Evolutionary conservation across 2,113 vertebrate species (phyloP).

Genomic region (Leucosticte australis): DNA sequence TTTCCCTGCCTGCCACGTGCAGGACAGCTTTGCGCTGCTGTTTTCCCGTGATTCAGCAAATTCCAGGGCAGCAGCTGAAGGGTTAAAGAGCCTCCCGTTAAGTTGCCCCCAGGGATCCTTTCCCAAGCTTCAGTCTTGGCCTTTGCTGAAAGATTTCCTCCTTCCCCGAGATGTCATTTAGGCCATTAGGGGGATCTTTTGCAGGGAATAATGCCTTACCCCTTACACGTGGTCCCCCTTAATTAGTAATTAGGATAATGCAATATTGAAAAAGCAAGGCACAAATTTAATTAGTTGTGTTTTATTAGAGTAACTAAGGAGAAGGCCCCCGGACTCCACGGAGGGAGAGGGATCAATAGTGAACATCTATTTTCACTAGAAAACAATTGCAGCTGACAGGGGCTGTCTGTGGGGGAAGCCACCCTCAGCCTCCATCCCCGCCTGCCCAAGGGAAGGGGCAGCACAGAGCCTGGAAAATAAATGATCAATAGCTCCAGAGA

Average conservation of each 20-base stretch:
- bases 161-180: neutral
- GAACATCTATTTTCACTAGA: slow-evolving; percentile 59
- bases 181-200: slow-evolving; percentile 41
- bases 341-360: slow-evolving; percentile 25
- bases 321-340: neutral
- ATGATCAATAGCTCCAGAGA: slow-evolving; percentile 23
- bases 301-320: slow-evolving; percentile 63
- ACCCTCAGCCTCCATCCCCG: neutral
- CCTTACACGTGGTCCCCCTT: neutral
- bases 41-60: neutral
- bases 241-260: slow-evolving; percentile 24
- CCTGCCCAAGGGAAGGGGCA: neutral
- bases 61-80: neutral
- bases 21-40: fast-evolving
- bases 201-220: neutral
- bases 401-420: neutral
- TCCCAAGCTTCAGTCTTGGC: neutral
- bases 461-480: neutral
- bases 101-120: neutral
- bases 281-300: slow-evolving; percentile 29
- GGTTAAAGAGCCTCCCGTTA: neutral
- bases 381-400: slow-evolving; percentile 26
- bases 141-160: slow-evolving; percentile 46
- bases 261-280: slow-evolving; percentile 20
- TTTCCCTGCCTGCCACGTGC: fast-evolving